phyloP scores from a whole-genome alignment of 2,888 invertebrate genomes.

The Phalera bucephala region DNA sequence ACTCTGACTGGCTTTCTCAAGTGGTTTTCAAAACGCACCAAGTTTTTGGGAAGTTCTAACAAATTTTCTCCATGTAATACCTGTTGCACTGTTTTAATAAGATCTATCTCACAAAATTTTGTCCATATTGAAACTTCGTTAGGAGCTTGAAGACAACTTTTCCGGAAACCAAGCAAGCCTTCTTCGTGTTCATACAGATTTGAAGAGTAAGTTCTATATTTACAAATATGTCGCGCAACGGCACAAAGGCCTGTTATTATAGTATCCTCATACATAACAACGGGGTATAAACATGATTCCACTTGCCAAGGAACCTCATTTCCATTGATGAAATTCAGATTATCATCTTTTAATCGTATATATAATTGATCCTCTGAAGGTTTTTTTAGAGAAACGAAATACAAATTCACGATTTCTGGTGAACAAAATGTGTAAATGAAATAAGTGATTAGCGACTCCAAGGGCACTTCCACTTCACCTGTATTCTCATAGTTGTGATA shows the following conservation, averaged over 20 bases:
- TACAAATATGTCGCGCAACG: slow-evolving; percentile 77
- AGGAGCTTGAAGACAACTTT: slow-evolving; percentile 90
- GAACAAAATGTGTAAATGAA: slow-evolving; percentile 84
- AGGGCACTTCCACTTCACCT: slow-evolving; percentile 50
- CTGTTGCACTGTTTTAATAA: slow-evolving; percentile 84
- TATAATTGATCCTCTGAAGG: slow-evolving; percentile 24
- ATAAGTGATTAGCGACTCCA: slow-evolving; percentile 86
- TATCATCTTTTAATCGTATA: slow-evolving; percentile 49
- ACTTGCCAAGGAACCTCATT: slow-evolving; percentile 74
- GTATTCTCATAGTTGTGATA: slow-evolving; percentile 34
- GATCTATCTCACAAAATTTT: slow-evolving; percentile 94
- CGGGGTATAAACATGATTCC: slow-evolving; percentile 84
- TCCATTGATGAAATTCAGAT: slow-evolving; percentile 47
- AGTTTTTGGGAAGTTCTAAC: slow-evolving; percentile 84
- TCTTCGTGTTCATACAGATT: slow-evolving; percentile 60
- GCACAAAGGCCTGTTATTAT: slow-evolving; percentile 91
- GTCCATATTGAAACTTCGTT: slow-evolving; percentile 95
- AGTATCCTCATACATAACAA: slow-evolving; percentile 82
- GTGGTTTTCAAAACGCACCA: slow-evolving; percentile 92
- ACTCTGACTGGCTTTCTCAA: slow-evolving; percentile 91
- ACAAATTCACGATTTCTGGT: slow-evolving; percentile 63
- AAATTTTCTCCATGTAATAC: slow-evolving; percentile 43
- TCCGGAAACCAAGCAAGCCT: slow-evolving; percentile 89
- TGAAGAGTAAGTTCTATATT: slow-evolving; percentile 33
- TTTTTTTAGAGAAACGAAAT: slow-evolving; percentile 57